phyloP scores from a whole-genome alignment of 2,113 vertebrate species.

The Colius striatus region DNA sequence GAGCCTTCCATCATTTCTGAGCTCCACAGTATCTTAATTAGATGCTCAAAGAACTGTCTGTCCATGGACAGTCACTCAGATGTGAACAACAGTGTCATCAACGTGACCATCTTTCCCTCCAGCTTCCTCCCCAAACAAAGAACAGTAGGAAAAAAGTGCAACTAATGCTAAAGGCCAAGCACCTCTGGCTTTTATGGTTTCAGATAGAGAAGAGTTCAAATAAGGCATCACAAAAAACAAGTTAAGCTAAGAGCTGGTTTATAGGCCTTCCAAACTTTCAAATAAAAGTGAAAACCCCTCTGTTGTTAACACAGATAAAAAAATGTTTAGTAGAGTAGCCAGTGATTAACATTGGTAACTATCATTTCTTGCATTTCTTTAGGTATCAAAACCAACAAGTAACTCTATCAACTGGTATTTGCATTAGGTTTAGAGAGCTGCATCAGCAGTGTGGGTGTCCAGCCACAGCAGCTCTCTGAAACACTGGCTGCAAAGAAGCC shows the following conservation, averaged over 20 bases:
- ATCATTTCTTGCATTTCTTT: background rate
- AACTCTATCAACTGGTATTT: background rate
- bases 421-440: background rate
- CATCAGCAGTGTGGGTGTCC: background rate
- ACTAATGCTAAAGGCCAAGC: background rate
- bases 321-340: background rate
- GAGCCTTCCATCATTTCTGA: background rate
- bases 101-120: background rate
- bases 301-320: background rate
- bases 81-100: background rate
- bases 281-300: background rate
- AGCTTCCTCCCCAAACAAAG: background rate
- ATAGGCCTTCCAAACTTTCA: background rate
- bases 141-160: background rate
- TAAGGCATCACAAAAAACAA: background rate
- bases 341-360: background rate
- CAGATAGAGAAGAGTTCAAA: background rate
- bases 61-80: background rate
- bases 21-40: background rate
- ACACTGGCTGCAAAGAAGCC: background rate
- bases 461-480: background rate
- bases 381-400: background rate
- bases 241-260: background rate
- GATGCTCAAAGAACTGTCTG: background rate
- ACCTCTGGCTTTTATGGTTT: background rate